Percentiles rank a stretch among this genome's conserved stretches.
phyloP scores from a whole-genome alignment of 2,797 vertebrate genomes.

The Peromyscus eremicus region DNA sequence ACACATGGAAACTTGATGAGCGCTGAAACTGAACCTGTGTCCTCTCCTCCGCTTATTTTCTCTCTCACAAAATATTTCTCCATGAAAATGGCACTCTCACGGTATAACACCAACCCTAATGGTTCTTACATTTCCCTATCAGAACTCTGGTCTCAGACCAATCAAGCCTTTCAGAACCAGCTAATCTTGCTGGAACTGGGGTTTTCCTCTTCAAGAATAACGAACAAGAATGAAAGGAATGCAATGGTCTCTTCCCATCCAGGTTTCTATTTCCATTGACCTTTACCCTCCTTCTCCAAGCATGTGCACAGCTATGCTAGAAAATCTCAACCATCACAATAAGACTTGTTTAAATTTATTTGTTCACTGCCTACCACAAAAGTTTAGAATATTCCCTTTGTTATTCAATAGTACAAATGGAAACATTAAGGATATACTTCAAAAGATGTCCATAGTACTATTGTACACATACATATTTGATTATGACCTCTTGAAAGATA shows the following conservation, averaged over 20 bases:
- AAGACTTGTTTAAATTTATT: not conserved
- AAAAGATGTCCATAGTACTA: not conserved
- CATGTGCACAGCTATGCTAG: not conserved
- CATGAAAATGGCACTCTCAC: not conserved
- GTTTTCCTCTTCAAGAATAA: not conserved
- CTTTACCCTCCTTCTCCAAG: not conserved
- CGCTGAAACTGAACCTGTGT: not conserved
- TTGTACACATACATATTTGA: not conserved
- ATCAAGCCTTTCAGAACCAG: not conserved
- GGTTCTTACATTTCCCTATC: not conserved
- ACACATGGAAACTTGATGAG: not conserved
- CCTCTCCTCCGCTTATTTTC: not conserved
- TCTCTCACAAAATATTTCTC: not conserved
- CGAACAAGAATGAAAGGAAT: slow-evolving; percentile 1
- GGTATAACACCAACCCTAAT: not conserved
- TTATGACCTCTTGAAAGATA: slow-evolving; percentile 35
- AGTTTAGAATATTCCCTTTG: not conserved
- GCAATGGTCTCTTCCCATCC: not conserved
- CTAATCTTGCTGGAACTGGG: not conserved
- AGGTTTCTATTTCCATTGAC: not conserved
- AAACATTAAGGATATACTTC: slow-evolving; percentile 24
- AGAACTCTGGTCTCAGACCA: not conserved
- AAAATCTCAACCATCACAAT: not conserved
- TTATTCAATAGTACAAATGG: not conserved
- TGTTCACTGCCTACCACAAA: not conserved